Percentiles rank a stretch among this genome's conserved stretches.
phyloP scores from a whole-genome alignment of 2,888 invertebrate species.

The Chloromyia formosa region DNA sequence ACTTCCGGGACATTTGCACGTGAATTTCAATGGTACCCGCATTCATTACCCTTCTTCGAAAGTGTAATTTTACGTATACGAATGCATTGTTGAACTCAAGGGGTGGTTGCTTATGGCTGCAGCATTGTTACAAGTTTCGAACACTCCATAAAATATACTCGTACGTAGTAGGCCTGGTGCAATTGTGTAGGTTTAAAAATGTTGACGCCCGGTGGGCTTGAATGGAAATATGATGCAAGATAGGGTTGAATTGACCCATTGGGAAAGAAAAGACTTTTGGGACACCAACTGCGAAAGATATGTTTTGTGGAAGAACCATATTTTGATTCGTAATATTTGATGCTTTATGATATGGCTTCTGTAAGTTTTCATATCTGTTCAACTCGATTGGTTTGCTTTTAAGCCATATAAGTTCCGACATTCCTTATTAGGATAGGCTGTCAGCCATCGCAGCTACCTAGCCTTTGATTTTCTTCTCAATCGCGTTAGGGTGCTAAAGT shows the following conservation, averaged over 20 bases:
- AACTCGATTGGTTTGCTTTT: too few relatives aligned
- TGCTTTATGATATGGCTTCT: too few relatives aligned
- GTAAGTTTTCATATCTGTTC: too few relatives aligned
- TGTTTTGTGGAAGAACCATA: too few relatives aligned
- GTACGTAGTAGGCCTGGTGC: not conserved
- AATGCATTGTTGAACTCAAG: conserved; percentile 20
- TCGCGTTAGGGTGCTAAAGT: too few relatives aligned
- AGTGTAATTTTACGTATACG: conserved; percentile 28
- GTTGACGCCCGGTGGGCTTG: not conserved
- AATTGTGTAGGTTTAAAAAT: not conserved
- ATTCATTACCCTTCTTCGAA: conserved; percentile 42
- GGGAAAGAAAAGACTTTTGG: not conserved
- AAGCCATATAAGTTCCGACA: too few relatives aligned
- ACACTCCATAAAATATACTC: too few relatives aligned
- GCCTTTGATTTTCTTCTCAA: too few relatives aligned
- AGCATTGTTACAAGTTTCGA: conserved; percentile 13
- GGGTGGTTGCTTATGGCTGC: conserved; percentile 13
- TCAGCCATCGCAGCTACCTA: too few relatives aligned
- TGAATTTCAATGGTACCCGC: conserved; percentile 37
- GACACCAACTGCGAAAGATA: too few relatives aligned
- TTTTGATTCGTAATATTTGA: too few relatives aligned
- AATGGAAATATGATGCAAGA: not conserved
- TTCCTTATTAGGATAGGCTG: too few relatives aligned
- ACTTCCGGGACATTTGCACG: conserved; percentile 41
- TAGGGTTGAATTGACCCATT: not conserved